A percentile compares a stretch with the other conserved stretches of the same genome.
Conservation (phyloP, 1,140 invertebrate genomes). For the Drosophila teissieri region DNA sequence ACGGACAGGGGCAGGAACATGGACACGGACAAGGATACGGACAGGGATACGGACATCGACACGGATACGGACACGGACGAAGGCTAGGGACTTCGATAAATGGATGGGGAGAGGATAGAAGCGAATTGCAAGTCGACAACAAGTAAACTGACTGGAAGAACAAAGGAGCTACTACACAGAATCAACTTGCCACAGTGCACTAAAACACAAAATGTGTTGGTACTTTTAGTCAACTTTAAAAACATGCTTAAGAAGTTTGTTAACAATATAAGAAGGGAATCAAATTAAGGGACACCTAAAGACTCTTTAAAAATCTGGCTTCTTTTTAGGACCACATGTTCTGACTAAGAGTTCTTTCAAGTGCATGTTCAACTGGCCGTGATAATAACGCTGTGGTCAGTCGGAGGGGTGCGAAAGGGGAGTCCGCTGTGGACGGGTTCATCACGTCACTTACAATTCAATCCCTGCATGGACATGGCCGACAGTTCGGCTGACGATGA, state of each 20-base stretch:
- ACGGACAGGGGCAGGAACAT: conserved; percentile 41
- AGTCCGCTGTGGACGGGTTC: conserved; percentile 38
- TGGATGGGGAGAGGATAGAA: conserved; percentile 1
- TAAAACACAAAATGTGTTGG: neutral
- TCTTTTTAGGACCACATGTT: too few relatives aligned
- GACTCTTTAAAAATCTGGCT: too few relatives aligned
- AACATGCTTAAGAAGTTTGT: too few relatives aligned
- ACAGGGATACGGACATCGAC: conserved; percentile 22
- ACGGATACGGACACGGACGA: conserved; percentile 17
- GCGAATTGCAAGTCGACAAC: conserved; percentile 37
- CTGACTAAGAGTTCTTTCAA: neutral
- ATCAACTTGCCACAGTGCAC: conserved; percentile 21
- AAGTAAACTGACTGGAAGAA: conserved; percentile 31
- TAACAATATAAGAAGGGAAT: too few relatives aligned
- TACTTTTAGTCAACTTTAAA: too few relatives aligned
- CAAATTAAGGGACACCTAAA: too few relatives aligned
- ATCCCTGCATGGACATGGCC: conserved; percentile 82
- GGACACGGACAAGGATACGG: conserved; percentile 37
- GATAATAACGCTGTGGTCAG: conserved; percentile 53
- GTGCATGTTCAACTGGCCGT: conserved; percentile 17
- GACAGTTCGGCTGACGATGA: conserved; percentile 64
- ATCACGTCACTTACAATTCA: conserved; percentile 82
- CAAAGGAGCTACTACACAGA: conserved; percentile 31
- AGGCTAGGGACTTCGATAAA: conserved; percentile 38
- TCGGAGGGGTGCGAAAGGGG: conserved; percentile 8